Base-by-base conservation (phyloP, 1,140 invertebrate genomes). In the Leptonema lineaticorne region DNA sequence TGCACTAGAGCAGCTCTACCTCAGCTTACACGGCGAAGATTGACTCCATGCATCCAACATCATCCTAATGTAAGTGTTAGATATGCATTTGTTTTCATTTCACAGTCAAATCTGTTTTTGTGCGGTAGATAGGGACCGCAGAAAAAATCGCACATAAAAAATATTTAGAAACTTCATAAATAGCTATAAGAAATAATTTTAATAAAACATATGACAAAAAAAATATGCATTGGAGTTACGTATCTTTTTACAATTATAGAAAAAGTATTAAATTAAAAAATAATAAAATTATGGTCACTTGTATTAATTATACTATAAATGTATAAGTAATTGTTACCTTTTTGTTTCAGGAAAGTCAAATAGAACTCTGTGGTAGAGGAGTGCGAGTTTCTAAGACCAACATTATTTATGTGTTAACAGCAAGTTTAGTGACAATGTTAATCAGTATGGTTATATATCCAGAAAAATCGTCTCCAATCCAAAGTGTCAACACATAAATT, bases 11-110 rank as follows among this genome's bases (percentile, higher is more conserved):
- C 84, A 83, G 37, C 37, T 5, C 79, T 83, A 65, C 80, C 81
- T 27, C 81, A 79, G n/a, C 76, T 90, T 26, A 84, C 82, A 67
- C 82, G 90, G 50, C 83, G 84, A 65, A 84, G 84, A 72, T 88
- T 89, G 1, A 75, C 77, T 6, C 87, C 86, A 20, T 92, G 90
- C 75, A 88, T 90, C 64, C 86, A 85, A 46, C 85, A 83, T 65
- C 89, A 92, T 79, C 82, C 85, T 22, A 87, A 89, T 72, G 90
- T 91, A 77, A 86, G 85, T 78, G n/a, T n/a, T n/a, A n/a, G n/a
- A n/a, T n/a, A n/a, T n/a, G n/a, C n/a, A n/a, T n/a, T n/a, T n/a
- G n/a, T n/a, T n/a, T n/a, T n/a, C n/a, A n/a, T n/a, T n/a, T n/a
- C n/a, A n/a, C n/a, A n/a, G n/a, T n/a, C n/a, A n/a, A n/a, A n/a